Conservation (phyloP, 2,888 invertebrate genomes). For the Biston betularia region DNA sequence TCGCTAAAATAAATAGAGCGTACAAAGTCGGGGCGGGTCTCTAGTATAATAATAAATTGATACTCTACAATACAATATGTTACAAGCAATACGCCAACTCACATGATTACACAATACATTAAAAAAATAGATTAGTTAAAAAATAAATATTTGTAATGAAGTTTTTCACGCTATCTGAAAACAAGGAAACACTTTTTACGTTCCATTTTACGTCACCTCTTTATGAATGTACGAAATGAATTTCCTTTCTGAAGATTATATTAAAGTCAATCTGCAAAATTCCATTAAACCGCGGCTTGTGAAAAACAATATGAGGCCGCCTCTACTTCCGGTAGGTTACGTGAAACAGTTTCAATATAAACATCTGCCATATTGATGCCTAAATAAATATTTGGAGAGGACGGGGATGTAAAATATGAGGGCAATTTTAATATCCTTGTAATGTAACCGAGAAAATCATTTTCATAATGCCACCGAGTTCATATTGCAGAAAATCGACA, state of each 20-base stretch:
- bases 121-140: too few species aligned
- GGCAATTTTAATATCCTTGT: constrained; percentile 37
- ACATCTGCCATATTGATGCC: constrained; percentile 42
- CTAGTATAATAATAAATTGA: too few species aligned
- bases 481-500: too few species aligned
- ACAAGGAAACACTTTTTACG: too few species aligned
- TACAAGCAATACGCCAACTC: too few species aligned
- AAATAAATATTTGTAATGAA: too few species aligned
- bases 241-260: constrained; percentile 11
- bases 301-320: constrained; percentile 14
- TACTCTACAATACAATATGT: too few species aligned
- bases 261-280: constrained; percentile 12
- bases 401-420: constrained; percentile 36
- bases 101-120: too few species aligned
- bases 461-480: constrained; percentile 4
- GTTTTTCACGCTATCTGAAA: too few species aligned
- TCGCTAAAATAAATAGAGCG: too few species aligned
- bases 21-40: too few species aligned
- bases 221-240: not conserved
- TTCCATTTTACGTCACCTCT: too few species aligned
- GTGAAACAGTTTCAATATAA: constrained; percentile 32
- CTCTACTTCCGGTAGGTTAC: constrained; percentile 4
- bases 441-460: constrained; percentile 7
- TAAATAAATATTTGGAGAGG: constrained; percentile 46
- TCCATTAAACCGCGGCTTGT: constrained; percentile 10